Evolutionary conservation across 2,888 invertebrate genomes (phyloP).

Genomic region (Theretra japonica): DNA sequence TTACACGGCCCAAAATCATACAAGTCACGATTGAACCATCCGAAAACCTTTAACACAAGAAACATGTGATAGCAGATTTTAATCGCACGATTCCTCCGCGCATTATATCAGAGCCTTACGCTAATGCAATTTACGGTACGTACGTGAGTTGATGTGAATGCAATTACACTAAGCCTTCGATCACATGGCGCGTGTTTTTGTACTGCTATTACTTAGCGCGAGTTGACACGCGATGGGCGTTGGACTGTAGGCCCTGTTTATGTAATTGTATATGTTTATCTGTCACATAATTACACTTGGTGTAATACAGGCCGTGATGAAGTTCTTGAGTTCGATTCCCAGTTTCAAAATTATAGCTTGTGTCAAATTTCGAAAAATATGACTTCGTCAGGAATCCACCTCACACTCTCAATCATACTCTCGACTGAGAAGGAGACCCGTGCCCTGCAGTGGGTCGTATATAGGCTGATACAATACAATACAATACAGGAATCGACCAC

Average conservation of each 20-base stretch:
- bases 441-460: too few species aligned
- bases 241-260: neutral
- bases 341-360: too few species aligned
- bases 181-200: conserved; percentile 6
- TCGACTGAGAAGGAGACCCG: too few species aligned
- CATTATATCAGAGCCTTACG: conserved; percentile 15
- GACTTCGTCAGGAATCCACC: too few species aligned
- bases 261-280: neutral
- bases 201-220: conserved; percentile 2
- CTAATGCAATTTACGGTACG: conserved; percentile 32
- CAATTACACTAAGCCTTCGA: conserved; percentile 26
- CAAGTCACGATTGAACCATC: neutral
- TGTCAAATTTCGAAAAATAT: too few species aligned
- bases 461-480: too few species aligned
- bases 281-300: too few species aligned
- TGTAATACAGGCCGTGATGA: too few species aligned
- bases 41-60: conserved; percentile 9
- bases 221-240: neutral
- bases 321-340: too few species aligned
- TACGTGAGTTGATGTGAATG: conserved; percentile 30
- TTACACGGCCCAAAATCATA: too few species aligned
- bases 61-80: conserved; percentile 5
- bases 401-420: too few species aligned
- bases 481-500: too few species aligned
- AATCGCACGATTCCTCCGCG: conserved; percentile 18